phyloP scores from a whole-genome alignment of 35 echinoderm and acorn worm genomes.

The Acanthaster planci region DNA sequence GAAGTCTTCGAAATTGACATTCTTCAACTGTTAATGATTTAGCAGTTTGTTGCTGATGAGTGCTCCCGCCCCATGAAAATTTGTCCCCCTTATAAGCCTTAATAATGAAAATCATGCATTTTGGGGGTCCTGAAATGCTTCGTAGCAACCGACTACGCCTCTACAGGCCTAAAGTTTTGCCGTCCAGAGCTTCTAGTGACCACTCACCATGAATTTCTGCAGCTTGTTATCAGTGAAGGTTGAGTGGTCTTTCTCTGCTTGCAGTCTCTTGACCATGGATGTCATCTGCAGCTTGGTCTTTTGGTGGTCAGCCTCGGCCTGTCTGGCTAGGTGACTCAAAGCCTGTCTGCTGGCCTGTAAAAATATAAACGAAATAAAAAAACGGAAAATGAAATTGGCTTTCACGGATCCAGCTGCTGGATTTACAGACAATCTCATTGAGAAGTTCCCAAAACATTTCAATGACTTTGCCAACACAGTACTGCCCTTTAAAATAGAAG shows the following conservation, averaged over 20 bases:
- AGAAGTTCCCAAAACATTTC: too few relatives aligned
- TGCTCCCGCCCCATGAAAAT: too few relatives aligned
- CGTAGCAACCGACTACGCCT: background rate
- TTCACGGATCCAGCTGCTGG: too few relatives aligned
- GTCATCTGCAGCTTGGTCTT: conserved; percentile 77
- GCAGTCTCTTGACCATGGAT: conserved; percentile 55
- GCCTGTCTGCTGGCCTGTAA: conserved; percentile 69
- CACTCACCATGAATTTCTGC: conserved; percentile 72
- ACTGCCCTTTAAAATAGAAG: too few relatives aligned
- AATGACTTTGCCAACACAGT: too few relatives aligned
- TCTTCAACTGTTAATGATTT: too few relatives aligned
- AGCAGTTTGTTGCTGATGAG: too few relatives aligned
- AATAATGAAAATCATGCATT: background rate
- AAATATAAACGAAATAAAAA: background rate
- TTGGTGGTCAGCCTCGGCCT: conserved; percentile 68
- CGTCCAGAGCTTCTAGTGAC: background rate
- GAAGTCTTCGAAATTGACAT: too few relatives aligned
- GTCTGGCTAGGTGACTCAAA: conserved; percentile 48
- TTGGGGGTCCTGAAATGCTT: too few relatives aligned
- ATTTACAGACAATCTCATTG: too few relatives aligned
- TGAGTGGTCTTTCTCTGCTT: conserved; percentile 80
- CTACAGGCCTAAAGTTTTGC: background rate
- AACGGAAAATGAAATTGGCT: background rate
- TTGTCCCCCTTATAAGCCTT: too few relatives aligned
- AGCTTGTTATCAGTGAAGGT: conserved; percentile 57